Evolutionary conservation across 2,797 vertebrate species (phyloP).

Genomic region (Chrysocyon brachyurus): DNA sequence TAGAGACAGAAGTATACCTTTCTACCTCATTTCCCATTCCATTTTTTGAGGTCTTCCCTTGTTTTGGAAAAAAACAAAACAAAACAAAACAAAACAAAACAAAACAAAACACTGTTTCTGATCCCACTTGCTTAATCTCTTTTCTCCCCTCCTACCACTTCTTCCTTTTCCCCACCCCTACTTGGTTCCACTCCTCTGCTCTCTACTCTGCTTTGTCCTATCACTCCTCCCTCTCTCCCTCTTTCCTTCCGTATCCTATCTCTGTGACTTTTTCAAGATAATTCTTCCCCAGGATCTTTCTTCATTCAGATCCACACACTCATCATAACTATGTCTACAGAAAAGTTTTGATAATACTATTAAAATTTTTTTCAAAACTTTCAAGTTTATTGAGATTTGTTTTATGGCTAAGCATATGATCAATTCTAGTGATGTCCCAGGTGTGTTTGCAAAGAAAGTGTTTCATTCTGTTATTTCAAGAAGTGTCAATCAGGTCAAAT

Average conservation of each 20-base stretch:
- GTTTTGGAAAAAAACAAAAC: not conserved
- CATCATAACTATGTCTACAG: not conserved
- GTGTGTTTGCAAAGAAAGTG: not conserved
- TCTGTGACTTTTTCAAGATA: not conserved
- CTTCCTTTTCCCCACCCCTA: not conserved
- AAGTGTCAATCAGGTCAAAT: not conserved
- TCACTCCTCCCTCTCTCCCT: not conserved
- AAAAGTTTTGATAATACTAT: not conserved
- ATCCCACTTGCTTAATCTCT: not conserved
- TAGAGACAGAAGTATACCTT: not conserved
- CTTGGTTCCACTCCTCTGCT: no score
- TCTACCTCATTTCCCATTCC: not conserved
- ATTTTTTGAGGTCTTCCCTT: not conserved
- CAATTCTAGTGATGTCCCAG: not conserved
- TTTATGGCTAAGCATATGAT: not conserved
- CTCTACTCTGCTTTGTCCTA: not conserved
- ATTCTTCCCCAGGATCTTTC: not conserved
- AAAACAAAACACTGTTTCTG: not conserved
- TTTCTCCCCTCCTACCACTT: not conserved
- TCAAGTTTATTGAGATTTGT: not conserved
- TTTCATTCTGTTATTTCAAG: not conserved
- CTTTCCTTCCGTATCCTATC: not conserved
- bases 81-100: not conserved
- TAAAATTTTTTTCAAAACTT: not conserved
- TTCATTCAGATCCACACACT: not conserved